These are phyloP conservation scores for Onthophagus taurus DNA, from an alignment of 1,140 invertebrate genomes.

Conservation along the genomic window DNA sequence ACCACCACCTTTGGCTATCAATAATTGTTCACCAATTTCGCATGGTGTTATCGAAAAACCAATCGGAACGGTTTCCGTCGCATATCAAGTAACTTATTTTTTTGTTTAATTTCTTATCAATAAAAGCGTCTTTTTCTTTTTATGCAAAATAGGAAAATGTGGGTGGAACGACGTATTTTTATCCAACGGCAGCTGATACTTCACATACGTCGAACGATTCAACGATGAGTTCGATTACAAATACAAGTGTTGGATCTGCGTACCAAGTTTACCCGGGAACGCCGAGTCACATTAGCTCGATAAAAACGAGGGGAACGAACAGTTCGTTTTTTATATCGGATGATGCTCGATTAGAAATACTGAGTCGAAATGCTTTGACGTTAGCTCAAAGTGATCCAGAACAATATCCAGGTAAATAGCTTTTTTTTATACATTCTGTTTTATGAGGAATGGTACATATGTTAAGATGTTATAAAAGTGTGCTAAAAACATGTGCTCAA, in stretches of 20 bases:
- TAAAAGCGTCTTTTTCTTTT: constrained; percentile 32
- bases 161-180: constrained; percentile 90
- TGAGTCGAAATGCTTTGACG: constrained; percentile 65
- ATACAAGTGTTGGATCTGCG: constrained; percentile 24
- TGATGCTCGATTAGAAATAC: constrained; percentile 62
- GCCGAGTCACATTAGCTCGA: constrained; percentile 48
- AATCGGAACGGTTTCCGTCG: constrained; percentile 37
- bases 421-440: too few species aligned
- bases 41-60: constrained; percentile 33
- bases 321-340: constrained; percentile 67
- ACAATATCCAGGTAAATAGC: constrained; percentile 45
- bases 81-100: constrained; percentile 44
- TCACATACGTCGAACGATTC: constrained; percentile 32
- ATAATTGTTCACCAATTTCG: constrained; percentile 31
- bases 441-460: too few species aligned
- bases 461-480: too few species aligned
- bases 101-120: too few species aligned
- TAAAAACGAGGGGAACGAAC: constrained; percentile 41
- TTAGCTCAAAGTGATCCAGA: constrained; percentile 59
- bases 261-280: constrained; percentile 58
- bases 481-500: too few species aligned
- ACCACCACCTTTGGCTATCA: constrained; percentile 22
- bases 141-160: constrained; percentile 66
- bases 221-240: constrained; percentile 17
- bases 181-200: constrained; percentile 44